A percentile compares a stretch with the other conserved stretches of the same genome.
Conservation (phyloP, 2,113 vertebrate species). For the Sterrhoptilus dennistouni region DNA sequence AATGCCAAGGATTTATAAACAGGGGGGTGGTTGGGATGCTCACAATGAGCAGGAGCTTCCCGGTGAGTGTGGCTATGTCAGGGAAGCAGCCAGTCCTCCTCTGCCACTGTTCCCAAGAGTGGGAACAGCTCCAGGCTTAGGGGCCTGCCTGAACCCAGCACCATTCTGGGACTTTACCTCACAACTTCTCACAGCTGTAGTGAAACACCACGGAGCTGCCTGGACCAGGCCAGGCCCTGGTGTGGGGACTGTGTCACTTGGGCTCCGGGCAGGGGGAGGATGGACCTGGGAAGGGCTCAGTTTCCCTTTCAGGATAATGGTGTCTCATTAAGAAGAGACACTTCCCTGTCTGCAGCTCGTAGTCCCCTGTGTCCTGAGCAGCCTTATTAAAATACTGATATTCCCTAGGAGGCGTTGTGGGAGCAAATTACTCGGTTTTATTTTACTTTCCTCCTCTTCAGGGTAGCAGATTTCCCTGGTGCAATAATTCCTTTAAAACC, state of each 20-base stretch:
- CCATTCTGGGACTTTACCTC: background rate
- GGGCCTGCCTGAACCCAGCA: background rate
- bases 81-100: background rate
- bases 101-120: rapidly evolving
- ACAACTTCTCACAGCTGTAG: background rate
- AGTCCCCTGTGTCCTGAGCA: background rate
- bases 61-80: rapidly evolving
- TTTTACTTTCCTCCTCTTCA: background rate
- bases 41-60: background rate
- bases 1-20: background rate
- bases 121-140: background rate
- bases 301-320: background rate
- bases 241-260: rapidly evolving
- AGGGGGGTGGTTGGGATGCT: background rate
- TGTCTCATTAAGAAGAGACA: background rate
- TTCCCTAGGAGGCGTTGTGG: background rate
- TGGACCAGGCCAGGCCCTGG: background rate
- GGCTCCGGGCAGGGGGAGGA: background rate
- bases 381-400: background rate
- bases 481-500: conserved; percentile 46
- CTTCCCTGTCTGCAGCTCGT: background rate
- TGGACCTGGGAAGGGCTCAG: background rate
- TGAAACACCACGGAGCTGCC: background rate
- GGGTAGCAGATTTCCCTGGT: conserved; percentile 23
- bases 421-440: background rate